phyloP scores from a whole-genome alignment of 2,888 invertebrate species.

The Drosophila anomelani region DNA sequence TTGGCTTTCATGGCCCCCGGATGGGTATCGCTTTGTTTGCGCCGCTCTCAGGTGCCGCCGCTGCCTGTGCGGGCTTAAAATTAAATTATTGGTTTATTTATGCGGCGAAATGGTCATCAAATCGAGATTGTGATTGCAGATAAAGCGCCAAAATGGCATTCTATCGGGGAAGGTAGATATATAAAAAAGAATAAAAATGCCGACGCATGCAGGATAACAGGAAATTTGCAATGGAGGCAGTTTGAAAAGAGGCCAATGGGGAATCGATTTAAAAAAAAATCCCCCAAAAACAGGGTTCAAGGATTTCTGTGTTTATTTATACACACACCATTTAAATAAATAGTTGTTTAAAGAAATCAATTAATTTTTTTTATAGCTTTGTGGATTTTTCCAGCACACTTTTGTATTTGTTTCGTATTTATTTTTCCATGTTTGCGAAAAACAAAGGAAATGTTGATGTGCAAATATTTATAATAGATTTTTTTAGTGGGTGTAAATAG shows the following conservation, averaged over 20 bases:
- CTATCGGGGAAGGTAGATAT: constrained; percentile 9
- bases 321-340: background rate
- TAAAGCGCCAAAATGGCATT: constrained; percentile 37
- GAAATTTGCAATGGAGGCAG: background rate
- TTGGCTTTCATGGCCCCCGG: constrained; percentile 48
- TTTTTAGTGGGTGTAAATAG: background rate
- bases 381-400: background rate
- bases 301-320: constrained; percentile 4
- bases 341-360: constrained; percentile 1
- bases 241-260: background rate
- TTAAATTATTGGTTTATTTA: constrained; percentile 74
- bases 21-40: constrained; percentile 44
- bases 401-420: background rate
- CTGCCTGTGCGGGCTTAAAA: constrained; percentile 54
- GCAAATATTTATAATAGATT: background rate
- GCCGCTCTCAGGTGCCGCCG: constrained; percentile 55
- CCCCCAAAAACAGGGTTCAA: background rate
- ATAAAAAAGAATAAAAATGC: constrained; percentile 32
- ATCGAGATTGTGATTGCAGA: constrained; percentile 64
- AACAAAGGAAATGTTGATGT: background rate
- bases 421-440: background rate
- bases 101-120: constrained; percentile 68
- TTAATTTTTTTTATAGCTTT: background rate
- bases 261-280: background rate
- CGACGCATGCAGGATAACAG: background rate